A percentile compares a stretch with the other conserved stretches of the same genome.
These are phyloP conservation scores for Malurus cyaneus DNA, from an alignment of 2,113 vertebrate species.

Conservation along the genomic window DNA sequence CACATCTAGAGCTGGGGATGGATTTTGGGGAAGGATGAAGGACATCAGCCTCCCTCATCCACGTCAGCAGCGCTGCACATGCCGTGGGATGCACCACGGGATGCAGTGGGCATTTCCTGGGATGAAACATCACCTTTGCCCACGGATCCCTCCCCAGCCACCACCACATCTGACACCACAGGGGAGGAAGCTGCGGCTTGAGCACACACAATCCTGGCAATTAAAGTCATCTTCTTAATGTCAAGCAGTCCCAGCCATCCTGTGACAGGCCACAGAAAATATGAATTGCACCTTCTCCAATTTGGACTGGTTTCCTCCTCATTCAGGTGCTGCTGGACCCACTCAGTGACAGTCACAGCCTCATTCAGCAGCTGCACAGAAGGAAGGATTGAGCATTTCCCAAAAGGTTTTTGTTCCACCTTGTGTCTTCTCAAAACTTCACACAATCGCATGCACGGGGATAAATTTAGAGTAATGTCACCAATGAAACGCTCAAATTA, in stretches of 20 bases:
- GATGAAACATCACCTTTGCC: not conserved
- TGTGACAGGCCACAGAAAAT: not conserved
- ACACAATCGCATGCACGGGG: not conserved
- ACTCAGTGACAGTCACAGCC: not conserved
- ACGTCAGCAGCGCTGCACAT: not conserved
- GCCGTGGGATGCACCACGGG: not conserved
- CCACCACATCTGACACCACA: accelerated
- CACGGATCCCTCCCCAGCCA: not conserved
- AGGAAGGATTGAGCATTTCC: not conserved
- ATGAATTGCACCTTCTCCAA: not conserved
- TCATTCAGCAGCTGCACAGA: not conserved
- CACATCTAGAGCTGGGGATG: not conserved
- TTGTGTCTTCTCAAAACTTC: not conserved
- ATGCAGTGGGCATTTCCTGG: not conserved
- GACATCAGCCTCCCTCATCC: not conserved
- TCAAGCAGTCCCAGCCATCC: not conserved
- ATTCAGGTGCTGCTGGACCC: not conserved
- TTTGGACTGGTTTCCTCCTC: not conserved
- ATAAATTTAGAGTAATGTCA: not conserved
- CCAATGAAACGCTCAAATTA: not conserved
- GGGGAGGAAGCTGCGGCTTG: not conserved
- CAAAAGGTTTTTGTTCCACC: not conserved
- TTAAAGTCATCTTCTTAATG: not conserved
- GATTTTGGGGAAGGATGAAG: not conserved
- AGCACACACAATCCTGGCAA: not conserved